Conservation (phyloP, 2,888 invertebrate species). For the Trichacis sp. region DNA sequence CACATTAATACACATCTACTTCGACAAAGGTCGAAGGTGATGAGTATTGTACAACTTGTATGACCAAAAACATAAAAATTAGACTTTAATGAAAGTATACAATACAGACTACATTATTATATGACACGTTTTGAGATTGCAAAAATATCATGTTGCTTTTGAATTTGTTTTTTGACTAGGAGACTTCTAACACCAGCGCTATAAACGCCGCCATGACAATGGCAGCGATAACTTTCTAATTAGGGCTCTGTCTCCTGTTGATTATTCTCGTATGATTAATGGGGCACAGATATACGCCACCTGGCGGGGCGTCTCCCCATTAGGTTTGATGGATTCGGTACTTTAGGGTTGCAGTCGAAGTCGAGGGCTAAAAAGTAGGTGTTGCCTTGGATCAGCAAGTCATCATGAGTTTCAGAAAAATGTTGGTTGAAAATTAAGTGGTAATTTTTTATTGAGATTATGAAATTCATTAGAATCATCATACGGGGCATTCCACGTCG, state of each 20-base stretch:
- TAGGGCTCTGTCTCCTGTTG: conserved; percentile 59
- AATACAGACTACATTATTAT: too few species aligned
- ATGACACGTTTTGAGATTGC: too few species aligned
- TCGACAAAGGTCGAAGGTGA: too few species aligned
- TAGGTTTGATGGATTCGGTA: conserved; percentile 30
- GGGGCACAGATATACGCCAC: conserved; percentile 50
- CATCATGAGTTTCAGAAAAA: conserved; percentile 4
- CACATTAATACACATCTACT: too few species aligned
- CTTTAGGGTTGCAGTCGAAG: conserved; percentile 15
- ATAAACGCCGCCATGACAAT: conserved; percentile 48
- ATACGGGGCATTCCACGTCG: too few species aligned
- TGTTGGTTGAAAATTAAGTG: neutral
- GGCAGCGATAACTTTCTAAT: conserved; percentile 62
- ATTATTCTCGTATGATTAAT: conserved; percentile 62
- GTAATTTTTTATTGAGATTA: neutral
- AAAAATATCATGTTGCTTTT: too few species aligned
- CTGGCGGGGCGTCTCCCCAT: conserved; percentile 31
- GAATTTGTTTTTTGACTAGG: conserved; percentile 35
- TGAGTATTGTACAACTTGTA: too few species aligned
- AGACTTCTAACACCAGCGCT: conserved; percentile 29
- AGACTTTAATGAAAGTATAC: too few species aligned
- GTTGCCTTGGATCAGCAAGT: conserved; percentile 14
- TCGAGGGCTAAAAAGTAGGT: conserved; percentile 14
- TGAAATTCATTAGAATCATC: too few species aligned
- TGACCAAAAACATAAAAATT: too few species aligned